Evolutionary conservation across 2,797 vertebrate species (phyloP).

Genomic region (Phataginus tricuspis): DNA sequence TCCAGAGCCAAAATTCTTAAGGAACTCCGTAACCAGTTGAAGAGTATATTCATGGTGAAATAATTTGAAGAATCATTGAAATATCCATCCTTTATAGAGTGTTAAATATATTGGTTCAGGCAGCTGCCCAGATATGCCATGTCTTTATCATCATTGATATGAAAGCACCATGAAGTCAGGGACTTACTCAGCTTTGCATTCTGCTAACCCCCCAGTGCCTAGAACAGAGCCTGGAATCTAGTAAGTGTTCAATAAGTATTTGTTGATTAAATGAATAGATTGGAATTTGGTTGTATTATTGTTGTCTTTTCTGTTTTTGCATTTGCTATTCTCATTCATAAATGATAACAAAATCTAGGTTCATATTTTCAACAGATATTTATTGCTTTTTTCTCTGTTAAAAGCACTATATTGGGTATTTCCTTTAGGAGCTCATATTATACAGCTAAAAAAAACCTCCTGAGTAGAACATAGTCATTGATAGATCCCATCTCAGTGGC

Average conservation of each 20-base stretch:
- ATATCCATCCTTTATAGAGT: neutral
- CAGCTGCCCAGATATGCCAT: neutral
- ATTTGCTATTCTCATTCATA: neutral
- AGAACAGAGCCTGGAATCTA: neutral
- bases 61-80: constrained; percentile 35
- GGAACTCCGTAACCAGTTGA: neutral
- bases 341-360: neutral
- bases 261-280: constrained; percentile 12
- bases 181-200: neutral
- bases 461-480: neutral
- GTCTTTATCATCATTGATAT: neutral
- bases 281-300: neutral
- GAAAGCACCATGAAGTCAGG: neutral
- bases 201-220: neutral
- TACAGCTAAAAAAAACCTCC: neutral
- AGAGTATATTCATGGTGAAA: neutral
- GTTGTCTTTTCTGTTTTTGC: neutral
- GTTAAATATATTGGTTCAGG: neutral
- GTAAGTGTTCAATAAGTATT: neutral
- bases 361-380: neutral
- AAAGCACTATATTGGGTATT: neutral
- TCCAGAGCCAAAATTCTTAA: constrained; percentile 45
- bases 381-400: neutral
- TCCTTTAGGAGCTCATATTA: neutral
- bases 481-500: neutral